A percentile compares a stretch with the other conserved stretches of the same genome.
Evolutionary conservation across 2,888 invertebrate genomes (phyloP).

Genomic region (Dryadula phaetusa): DNA sequence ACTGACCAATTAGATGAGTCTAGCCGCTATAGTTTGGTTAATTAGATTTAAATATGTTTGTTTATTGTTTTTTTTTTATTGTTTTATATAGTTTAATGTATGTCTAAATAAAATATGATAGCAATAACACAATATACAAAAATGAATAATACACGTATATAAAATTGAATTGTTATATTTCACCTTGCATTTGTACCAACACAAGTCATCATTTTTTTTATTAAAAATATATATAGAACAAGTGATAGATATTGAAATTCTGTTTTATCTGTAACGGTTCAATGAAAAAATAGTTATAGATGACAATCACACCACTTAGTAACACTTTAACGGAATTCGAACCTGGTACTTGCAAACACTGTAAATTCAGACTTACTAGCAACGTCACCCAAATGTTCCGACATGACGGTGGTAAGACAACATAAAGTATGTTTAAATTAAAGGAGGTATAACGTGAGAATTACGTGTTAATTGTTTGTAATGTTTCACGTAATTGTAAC

Average conservation of each 20-base stretch:
- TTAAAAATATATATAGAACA: no score
- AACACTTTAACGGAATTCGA: no score
- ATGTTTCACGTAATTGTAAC: constrained; percentile 31
- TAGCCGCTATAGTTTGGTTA: constrained; percentile 42
- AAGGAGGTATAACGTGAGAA: not conserved
- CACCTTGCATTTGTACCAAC: no score
- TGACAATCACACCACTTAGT: no score
- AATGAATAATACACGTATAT: no score
- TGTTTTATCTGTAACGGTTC: not conserved
- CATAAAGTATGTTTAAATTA: not conserved
- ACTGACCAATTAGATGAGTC: constrained; percentile 60
- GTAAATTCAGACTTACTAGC: not conserved
- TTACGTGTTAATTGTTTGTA: constrained; percentile 22
- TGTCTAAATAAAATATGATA: not conserved
- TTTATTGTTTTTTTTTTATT: not conserved
- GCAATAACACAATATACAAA: not conserved
- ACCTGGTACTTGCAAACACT: not conserved
- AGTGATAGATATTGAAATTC: not conserved
- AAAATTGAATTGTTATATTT: no score
- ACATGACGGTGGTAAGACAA: not conserved
- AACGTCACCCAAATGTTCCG: not conserved
- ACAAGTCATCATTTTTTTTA: not conserved
- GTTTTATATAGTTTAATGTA: not conserved
- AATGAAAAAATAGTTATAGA: not conserved
- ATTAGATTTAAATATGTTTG: constrained; percentile 22